These are phyloP conservation scores for Drosophila teissieri DNA, from an alignment of 1,140 invertebrate genomes.

Conservation along the genomic window DNA sequence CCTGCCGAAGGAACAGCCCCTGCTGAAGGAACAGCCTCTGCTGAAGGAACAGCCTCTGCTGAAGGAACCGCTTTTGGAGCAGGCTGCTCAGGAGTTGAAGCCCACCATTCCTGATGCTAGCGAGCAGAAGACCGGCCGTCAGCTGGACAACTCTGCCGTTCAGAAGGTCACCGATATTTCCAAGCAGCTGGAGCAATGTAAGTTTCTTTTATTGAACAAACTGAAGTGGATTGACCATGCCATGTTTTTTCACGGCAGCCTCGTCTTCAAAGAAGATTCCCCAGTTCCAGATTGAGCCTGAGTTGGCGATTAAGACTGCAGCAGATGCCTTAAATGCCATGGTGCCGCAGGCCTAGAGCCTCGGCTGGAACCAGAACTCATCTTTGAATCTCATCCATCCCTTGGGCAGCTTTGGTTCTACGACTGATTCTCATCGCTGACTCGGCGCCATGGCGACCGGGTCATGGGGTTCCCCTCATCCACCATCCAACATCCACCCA, in stretches of 20 bases:
- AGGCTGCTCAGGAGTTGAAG: conserved; percentile 24
- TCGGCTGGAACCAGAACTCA: conserved; percentile 10
- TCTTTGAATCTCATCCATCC: conserved; percentile 47
- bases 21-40: conserved; percentile 44
- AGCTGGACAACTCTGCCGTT: conserved; percentile 62
- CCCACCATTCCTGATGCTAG: conserved; percentile 44
- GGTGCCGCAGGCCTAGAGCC: conserved; percentile 38
- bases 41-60: conserved; percentile 39
- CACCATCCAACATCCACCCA: conserved; percentile 15
- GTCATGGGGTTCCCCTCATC: conserved; percentile 56
- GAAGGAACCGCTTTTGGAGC: conserved; percentile 51
- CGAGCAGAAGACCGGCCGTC: conserved; percentile 57
- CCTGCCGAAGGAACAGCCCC: conserved; percentile 7
- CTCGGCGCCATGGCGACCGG: conserved; percentile 14
- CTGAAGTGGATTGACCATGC: neutral
- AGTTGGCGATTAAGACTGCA: conserved; percentile 27
- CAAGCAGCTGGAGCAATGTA: too few relatives aligned
- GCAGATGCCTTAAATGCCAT: conserved; percentile 31
- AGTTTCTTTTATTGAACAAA: conserved; percentile 5
- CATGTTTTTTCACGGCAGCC: neutral
- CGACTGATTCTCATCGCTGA: conserved; percentile 61
- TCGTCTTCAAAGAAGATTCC: too few relatives aligned
- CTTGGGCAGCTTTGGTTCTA: conserved; percentile 78
- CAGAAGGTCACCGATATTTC: conserved; percentile 18
- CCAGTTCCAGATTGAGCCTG: too few relatives aligned